These are phyloP conservation scores for Hydrophis major DNA, from an alignment of 2,797 vertebrate species.

Conservation along the genomic window DNA sequence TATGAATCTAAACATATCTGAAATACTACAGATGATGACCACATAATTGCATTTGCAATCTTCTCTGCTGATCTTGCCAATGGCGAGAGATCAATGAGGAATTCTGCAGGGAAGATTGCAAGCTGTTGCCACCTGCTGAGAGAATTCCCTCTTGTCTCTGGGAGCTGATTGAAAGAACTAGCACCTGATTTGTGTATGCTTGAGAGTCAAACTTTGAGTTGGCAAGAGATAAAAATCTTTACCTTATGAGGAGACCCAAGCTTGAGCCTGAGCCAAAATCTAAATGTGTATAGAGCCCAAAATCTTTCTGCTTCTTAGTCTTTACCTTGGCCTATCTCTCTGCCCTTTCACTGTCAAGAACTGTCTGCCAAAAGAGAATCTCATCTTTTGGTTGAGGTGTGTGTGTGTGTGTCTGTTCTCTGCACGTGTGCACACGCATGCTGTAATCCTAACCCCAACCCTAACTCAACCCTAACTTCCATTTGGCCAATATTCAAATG, in stretches of 20 bases:
- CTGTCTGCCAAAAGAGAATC: too few species aligned
- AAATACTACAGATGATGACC: not conserved
- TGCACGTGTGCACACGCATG: too few species aligned
- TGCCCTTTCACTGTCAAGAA: too few species aligned
- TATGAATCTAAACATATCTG: not conserved
- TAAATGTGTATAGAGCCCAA: too few species aligned
- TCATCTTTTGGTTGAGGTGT: too few species aligned
- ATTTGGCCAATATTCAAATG: not conserved
- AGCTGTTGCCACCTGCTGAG: not conserved
- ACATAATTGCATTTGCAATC: not conserved
- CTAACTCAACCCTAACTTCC: not conserved
- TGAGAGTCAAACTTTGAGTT: not conserved
- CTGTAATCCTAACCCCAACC: too few species aligned
- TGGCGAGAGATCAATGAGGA: not conserved
- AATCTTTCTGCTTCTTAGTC: too few species aligned
- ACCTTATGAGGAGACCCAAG: too few species aligned
- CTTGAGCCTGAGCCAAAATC: too few species aligned
- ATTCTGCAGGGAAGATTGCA: not conserved
- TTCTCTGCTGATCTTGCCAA: not conserved
- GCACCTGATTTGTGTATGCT: not conserved
- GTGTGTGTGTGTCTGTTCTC: too few species aligned
- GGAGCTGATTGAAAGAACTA: not conserved
- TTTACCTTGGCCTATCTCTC: too few species aligned
- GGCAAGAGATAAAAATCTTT: not conserved
- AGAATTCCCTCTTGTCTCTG: not conserved